phyloP scores from a whole-genome alignment of 2,797 vertebrate genomes.

The Pseudopleuronectes americanus region DNA sequence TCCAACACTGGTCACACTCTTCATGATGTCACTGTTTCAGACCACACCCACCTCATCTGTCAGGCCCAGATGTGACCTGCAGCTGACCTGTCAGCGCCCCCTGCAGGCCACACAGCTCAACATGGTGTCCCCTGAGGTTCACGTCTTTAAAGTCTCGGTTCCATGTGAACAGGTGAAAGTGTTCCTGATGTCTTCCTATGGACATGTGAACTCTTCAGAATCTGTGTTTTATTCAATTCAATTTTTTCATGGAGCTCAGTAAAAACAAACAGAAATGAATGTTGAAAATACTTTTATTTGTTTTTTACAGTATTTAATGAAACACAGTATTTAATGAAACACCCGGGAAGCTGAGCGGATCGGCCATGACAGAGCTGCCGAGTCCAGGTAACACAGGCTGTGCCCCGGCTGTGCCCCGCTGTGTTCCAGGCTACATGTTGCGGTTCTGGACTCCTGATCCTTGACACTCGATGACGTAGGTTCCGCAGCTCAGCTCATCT shows the following conservation, averaged over 20 bases:
- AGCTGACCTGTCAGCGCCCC: no score
- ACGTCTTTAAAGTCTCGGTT: no score
- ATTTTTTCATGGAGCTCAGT: neutral
- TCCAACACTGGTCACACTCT: neutral
- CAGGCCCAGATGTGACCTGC: neutral
- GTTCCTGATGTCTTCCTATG: no score
- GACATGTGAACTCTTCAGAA: neutral
- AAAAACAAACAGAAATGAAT: neutral
- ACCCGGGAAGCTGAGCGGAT: conserved; percentile 79
- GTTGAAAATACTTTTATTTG: conserved; percentile 36
- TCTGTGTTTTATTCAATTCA: no score
- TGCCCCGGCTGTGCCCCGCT: no score
- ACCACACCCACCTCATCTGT: neutral
- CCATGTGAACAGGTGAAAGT: no score
- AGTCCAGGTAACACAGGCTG: no score
- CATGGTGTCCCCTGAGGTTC: no score
- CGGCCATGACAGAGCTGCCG: conserved; percentile 11
- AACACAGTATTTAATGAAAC: conserved; percentile 78
- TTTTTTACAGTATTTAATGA: conserved; percentile 73
- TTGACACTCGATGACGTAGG: conserved; percentile 93
- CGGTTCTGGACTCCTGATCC: conserved; percentile 89
- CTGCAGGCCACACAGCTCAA: no score
- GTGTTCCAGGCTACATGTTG: conserved; percentile 71
- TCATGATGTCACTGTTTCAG: neutral
- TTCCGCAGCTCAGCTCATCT: conserved; percentile 84